Evolutionary conservation across 1,140 invertebrate species (phyloP).

Genomic region (Papilio xuthus): DNA sequence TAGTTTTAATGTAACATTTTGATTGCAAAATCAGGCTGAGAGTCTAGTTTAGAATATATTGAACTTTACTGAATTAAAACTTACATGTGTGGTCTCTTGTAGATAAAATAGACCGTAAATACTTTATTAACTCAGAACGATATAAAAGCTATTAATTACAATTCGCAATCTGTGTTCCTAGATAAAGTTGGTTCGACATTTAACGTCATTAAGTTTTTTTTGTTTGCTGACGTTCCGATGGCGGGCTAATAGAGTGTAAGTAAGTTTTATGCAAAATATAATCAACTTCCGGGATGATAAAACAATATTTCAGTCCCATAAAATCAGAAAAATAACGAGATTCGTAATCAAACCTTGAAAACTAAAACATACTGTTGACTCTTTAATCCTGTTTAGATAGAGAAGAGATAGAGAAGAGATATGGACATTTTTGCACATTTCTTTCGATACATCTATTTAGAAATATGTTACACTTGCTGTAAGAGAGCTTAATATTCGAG

Average conservation of each 20-base stretch:
- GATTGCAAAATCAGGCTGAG: too few relatives aligned
- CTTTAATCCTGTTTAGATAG: too few relatives aligned
- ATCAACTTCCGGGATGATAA: background rate
- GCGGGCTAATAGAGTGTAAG: background rate
- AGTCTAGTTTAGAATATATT: too few relatives aligned
- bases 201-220: slow-evolving; percentile 10
- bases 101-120: background rate
- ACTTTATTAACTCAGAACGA: background rate
- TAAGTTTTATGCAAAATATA: background rate
- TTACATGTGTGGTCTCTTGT: background rate
- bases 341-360: too few relatives aligned
- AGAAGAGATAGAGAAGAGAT: too few relatives aligned
- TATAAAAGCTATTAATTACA: slow-evolving; percentile 3
- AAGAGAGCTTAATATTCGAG: slow-evolving; percentile 37
- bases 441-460: background rate
- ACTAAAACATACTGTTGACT: too few relatives aligned
- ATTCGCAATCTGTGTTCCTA: slow-evolving; percentile 16
- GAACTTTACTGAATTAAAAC: background rate
- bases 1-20: too few relatives aligned
- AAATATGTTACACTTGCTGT: background rate
- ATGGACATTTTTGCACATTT: too few relatives aligned
- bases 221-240: background rate
- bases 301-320: too few relatives aligned
- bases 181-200: slow-evolving; percentile 11
- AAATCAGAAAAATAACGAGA: too few relatives aligned